Base-by-base conservation (phyloP, 2,797 vertebrate species). In the Microctenopoma stevenorrisi region DNA sequence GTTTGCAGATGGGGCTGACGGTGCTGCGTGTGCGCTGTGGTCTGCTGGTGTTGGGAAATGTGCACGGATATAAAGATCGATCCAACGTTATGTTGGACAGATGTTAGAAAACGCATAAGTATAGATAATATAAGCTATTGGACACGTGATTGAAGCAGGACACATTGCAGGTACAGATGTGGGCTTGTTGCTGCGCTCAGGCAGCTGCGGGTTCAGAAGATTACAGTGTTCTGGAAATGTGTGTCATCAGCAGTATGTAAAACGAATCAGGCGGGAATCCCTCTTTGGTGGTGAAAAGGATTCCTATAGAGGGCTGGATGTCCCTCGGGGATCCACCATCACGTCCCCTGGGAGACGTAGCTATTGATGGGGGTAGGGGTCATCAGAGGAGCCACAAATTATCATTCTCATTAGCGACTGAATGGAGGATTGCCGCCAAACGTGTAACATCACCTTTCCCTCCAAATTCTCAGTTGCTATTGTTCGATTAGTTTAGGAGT, bases 401-500 rank as follows among this genome's bases (percentile, higher is more conserved):
- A 91, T 91, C 86, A 90, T 93, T 91, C 92, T 93, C 90, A 92
- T 91, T 91, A 90, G 86, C 81, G 86, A 86, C 55, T 91, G 84
- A 92, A 92, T 85, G 76, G 73, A 47, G 49, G 68, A 83, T 74
- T 84, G 79, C 83, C 88, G 75, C 84, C 88, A 87, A 86, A 85
- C 63, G 13, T 67, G 71, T 62, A 81, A 54, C 60, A 64, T 40
- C 64, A 53, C 33, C 35, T 81, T 56, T 87, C 85, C 90, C 87
- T 86, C 90, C 87, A 85, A 88, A 84, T 76, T 75, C 60, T 62
- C 68, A 52, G 40, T 68, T 28, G 53, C 53, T 30, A 65, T 81
- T 81, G 69, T 84, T 79, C 49, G 58, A n/a, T 18, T 2, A 30
- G 28, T 30, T 30, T 30, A 3, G 51, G 52, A 57, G 75, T 50